phyloP scores from a whole-genome alignment of 2,797 vertebrate species.

The Sebastes paucispinis region DNA sequence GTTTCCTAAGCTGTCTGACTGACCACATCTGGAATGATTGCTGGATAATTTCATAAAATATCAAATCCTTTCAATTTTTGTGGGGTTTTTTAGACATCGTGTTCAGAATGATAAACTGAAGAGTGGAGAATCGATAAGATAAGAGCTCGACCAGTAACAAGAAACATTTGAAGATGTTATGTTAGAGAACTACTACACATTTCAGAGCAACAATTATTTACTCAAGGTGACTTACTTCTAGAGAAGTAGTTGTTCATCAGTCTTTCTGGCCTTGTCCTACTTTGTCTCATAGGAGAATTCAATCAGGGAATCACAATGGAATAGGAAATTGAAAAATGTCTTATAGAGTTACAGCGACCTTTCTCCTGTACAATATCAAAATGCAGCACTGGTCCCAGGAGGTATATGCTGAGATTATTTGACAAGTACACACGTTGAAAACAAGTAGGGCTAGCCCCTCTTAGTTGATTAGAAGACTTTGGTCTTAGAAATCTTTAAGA shows the following conservation, averaged over 20 bases:
- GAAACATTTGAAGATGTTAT: not conserved
- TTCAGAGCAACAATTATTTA: not conserved
- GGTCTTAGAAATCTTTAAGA: not conserved
- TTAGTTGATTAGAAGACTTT: not conserved
- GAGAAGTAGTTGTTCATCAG: not conserved
- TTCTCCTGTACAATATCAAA: not conserved
- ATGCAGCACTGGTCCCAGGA: not conserved
- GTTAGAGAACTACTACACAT: not conserved
- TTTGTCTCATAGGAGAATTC: not conserved
- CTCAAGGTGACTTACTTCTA: not conserved
- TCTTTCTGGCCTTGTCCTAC: not conserved
- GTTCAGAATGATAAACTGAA: not conserved
- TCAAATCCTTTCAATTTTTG: not conserved
- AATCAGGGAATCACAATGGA: not conserved
- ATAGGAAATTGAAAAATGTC: not conserved
- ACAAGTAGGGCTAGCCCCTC: not conserved
- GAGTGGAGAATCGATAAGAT: not conserved
- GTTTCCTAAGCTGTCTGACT: constrained; percentile 11
- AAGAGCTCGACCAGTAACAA: not conserved
- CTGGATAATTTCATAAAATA: constrained; percentile 22
- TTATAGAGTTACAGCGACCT: not conserved
- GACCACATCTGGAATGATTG: constrained; percentile 7
- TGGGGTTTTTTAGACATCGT: not conserved
- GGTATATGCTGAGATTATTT: not conserved
- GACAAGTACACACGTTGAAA: not conserved